A percentile compares a stretch with the other conserved stretches of the same genome.
phyloP scores from a whole-genome alignment of 2,797 vertebrate genomes.

The Crenichthys baileyi region DNA sequence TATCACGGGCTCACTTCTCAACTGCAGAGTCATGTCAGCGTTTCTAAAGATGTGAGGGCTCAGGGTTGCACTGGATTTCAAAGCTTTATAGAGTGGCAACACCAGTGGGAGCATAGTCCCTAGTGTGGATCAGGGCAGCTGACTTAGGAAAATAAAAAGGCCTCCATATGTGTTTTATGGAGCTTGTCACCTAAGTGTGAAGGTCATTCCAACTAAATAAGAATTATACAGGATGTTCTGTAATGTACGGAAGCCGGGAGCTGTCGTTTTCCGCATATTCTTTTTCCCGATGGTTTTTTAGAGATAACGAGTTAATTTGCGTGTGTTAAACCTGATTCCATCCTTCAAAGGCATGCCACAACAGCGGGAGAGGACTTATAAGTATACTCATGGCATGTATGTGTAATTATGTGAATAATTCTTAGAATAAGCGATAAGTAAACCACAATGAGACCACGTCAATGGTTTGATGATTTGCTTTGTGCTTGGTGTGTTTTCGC shows the following conservation, averaged over 20 bases:
- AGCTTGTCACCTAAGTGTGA: background rate
- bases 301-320: no score
- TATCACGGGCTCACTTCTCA: background rate
- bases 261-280: no score
- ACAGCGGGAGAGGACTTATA: no score
- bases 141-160: background rate
- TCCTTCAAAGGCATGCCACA: no score
- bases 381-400: no score
- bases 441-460: no score
- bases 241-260: background rate
- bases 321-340: no score
- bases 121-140: background rate
- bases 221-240: constrained; percentile 1
- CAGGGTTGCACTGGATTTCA: background rate
- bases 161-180: background rate
- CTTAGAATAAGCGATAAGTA: no score
- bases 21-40: background rate
- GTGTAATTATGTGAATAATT: no score
- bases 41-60: background rate
- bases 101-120: background rate
- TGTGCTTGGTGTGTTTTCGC: no score
- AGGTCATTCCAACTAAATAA: background rate
- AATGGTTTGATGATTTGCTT: no score
- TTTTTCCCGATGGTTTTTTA: no score
- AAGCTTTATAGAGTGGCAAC: background rate